These are phyloP conservation scores for Amphiprion ocellaris DNA, from an alignment of 2,113 vertebrate species.

Conservation along the genomic window DNA sequence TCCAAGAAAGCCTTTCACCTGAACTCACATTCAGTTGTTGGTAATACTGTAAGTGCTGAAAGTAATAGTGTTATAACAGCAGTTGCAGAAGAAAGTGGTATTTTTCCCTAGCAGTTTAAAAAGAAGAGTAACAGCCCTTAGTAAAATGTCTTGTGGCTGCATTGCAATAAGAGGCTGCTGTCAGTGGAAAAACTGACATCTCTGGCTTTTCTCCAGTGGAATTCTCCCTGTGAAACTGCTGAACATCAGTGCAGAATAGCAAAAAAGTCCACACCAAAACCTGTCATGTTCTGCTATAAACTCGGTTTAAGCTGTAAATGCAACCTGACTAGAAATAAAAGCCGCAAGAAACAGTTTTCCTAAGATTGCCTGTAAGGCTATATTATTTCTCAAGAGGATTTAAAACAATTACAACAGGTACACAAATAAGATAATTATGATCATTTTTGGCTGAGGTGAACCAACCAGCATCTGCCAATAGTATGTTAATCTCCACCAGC, in stretches of 20 bases:
- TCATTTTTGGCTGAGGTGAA: neutral
- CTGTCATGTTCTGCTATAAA: conserved; percentile 14
- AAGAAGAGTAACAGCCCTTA: neutral
- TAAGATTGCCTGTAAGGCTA: neutral
- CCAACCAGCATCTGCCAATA: conserved; percentile 11
- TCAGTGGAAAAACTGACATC: conserved; percentile 6
- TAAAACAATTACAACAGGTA: conserved; percentile 19
- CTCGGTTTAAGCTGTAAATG: neutral
- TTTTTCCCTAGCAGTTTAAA: neutral
- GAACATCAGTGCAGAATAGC: conserved; percentile 26
- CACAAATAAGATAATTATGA: conserved; percentile 4
- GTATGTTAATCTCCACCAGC: conserved; percentile 20
- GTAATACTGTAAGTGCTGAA: neutral
- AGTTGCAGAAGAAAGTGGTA: neutral
- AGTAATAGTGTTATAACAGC: neutral
- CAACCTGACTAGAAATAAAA: neutral
- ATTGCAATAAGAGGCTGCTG: conserved; percentile 8
- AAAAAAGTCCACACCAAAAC: neutral
- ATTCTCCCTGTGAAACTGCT: conserved; percentile 16
- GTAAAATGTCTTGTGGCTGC: conserved; percentile 3
- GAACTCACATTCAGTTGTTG: neutral
- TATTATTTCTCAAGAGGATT: neutral
- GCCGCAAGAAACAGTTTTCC: neutral
- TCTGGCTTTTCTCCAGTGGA: neutral
- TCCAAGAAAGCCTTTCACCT: neutral